Base-by-base conservation (phyloP, 2,888 invertebrate genomes). In the Agrotis clavis region DNA sequence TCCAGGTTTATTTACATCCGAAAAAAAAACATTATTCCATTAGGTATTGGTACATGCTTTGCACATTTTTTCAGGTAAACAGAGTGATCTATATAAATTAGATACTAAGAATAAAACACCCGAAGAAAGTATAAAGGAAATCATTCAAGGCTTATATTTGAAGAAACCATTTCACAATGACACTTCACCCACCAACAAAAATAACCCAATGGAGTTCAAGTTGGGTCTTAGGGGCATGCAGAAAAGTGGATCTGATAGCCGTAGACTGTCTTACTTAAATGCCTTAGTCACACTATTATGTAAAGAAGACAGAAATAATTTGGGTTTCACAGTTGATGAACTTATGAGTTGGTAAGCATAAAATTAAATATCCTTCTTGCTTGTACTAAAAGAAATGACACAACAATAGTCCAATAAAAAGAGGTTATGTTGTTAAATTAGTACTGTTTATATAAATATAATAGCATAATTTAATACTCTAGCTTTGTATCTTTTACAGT, bases 261-360 rank as follows among this genome's bases (percentile, higher is more conserved):
- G 98, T 91, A 98, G 98, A 92, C 96, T 99, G 85, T 98, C 98
- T 83, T 98, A 98, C 93, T 97, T 99, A 88, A 99, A 99, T 97
- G 98, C 98, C 77, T 97, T 99, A 94, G 98, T 98, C 71, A 98
- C 98, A 90, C 97, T 99, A 82, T 95, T 98, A 83, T 96, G 97
- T 88, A 97, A 97, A 91, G 96, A 97, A 90, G 97, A 97, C 85
- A 96, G 97, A 87, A 93, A 93, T 80, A 96, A 97, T 86, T 96
- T 98, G 86, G 98, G 98, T 62, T 98, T 98, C 91, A 97, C 97
- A 83, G 96, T 97, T 77, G 98, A 98, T 93, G 98, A 99, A 92
- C 97, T 99, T 87, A 97, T 96, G 95, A 92, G 93, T 86, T 96
- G 94, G 95, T 95, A 88, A 92, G 93, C 53, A 70, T 56, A 25